These are phyloP conservation scores for Plebejus melissa DNA, from an alignment of 2,888 invertebrate genomes.

Conservation along the genomic window DNA sequence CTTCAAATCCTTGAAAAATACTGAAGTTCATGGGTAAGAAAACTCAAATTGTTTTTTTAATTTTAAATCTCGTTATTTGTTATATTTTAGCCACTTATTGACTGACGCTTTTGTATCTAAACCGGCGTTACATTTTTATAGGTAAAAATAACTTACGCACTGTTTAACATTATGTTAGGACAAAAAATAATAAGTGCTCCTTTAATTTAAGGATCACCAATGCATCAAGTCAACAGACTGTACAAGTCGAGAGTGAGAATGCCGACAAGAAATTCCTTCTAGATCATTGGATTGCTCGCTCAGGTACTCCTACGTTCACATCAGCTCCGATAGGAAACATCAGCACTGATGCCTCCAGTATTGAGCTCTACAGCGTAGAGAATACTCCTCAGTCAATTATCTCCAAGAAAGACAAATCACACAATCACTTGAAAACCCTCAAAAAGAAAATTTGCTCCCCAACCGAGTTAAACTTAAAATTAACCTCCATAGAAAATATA, in stretches of 20 bases:
- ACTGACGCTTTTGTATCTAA: too few relatives aligned
- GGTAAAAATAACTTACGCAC: too few relatives aligned
- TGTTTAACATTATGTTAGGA: background rate
- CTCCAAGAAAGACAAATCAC: slow-evolving; percentile 48
- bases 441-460: slow-evolving; percentile 70
- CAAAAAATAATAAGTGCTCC: background rate
- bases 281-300: slow-evolving; percentile 74
- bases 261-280: slow-evolving; percentile 74
- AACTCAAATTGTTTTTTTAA: background rate
- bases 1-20: slow-evolving; percentile 54
- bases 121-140: too few relatives aligned
- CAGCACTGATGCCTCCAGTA: slow-evolving; percentile 64
- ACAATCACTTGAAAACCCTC: slow-evolving; percentile 47
- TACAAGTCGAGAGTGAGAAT: slow-evolving; percentile 60
- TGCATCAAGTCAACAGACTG: slow-evolving; percentile 43
- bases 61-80: too few relatives aligned
- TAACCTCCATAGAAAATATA: slow-evolving; percentile 61
- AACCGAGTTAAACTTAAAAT: slow-evolving; percentile 67
- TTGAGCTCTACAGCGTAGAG: slow-evolving; percentile 71
- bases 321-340: slow-evolving; percentile 68
- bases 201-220: slow-evolving; percentile 38
- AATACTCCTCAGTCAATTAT: slow-evolving; percentile 62
- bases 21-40: slow-evolving; percentile 35
- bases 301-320: slow-evolving; percentile 71
- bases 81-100: too few relatives aligned